phyloP scores from a whole-genome alignment of 2,113 vertebrate species.

The Bubo bubo region DNA sequence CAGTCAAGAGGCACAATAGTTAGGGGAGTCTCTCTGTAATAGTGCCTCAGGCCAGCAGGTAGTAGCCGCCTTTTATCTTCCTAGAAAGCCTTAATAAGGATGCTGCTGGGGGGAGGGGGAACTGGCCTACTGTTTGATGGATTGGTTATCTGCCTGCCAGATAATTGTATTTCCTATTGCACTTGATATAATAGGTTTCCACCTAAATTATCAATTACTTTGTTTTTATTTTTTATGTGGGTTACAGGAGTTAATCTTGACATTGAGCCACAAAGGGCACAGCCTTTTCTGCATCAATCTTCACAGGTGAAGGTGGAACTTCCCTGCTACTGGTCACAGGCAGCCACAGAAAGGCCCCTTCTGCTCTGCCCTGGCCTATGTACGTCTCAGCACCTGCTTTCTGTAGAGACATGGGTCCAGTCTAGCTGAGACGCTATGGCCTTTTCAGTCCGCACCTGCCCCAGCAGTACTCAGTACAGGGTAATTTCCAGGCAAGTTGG shows the following conservation, averaged over 20 bases:
- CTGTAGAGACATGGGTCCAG: background rate
- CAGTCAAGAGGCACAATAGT: background rate
- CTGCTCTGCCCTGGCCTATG: background rate
- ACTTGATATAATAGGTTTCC: constrained; percentile 30
- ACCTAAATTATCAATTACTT: constrained; percentile 56
- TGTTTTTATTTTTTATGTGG: constrained; percentile 34
- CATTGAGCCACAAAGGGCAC: background rate
- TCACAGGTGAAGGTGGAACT: background rate
- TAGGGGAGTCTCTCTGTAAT: background rate
- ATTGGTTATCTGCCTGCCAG: constrained; percentile 27
- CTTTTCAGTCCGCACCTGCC: background rate
- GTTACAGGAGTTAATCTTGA: background rate
- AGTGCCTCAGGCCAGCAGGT: background rate
- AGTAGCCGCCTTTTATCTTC: constrained; percentile 33
- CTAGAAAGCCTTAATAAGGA: constrained; percentile 27
- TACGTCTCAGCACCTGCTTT: background rate
- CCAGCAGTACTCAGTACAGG: background rate
- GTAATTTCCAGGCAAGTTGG: background rate
- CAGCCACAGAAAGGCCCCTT: background rate
- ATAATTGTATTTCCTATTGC: constrained; percentile 67
- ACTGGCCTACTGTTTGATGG: background rate
- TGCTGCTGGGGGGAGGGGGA: background rate
- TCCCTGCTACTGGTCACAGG: background rate
- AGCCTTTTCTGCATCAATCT: background rate
- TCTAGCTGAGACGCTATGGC: no score